phyloP scores from a whole-genome alignment of 2,797 vertebrate genomes.

The Tapirus indicus region DNA sequence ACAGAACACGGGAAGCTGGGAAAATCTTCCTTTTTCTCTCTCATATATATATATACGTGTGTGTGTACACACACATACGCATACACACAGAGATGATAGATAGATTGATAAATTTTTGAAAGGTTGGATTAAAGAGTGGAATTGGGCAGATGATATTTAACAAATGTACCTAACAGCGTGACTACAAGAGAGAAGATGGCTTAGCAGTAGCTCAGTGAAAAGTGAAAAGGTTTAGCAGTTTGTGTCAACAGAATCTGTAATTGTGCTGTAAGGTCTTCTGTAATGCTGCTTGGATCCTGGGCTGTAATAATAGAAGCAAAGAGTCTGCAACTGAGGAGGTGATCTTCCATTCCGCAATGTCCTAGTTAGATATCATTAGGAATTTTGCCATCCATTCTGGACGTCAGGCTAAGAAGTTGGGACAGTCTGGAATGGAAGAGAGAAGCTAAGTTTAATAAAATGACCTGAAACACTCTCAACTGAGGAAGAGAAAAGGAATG shows the following conservation, averaged over 20 bases:
- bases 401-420: not conserved
- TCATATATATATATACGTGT: not conserved
- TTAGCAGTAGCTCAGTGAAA: not conserved
- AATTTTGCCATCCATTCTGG: not conserved
- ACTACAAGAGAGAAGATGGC: not conserved
- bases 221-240: not conserved
- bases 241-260: not conserved
- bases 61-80: not conserved
- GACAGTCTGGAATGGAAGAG: not conserved
- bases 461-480: not conserved
- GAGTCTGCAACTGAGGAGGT: not conserved
- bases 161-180: not conserved
- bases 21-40: not conserved
- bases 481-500: not conserved
- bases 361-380: not conserved
- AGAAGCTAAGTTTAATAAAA: slow-evolving; percentile 18
- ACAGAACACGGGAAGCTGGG: not conserved
- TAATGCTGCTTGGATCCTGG: not conserved
- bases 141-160: not conserved
- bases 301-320: not conserved
- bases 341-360: not conserved
- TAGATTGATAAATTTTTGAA: not conserved
- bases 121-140: not conserved
- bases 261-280: not conserved
- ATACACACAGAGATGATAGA: not conserved